Evolutionary conservation across 1,140 invertebrate genomes (phyloP), one percentile per base, ranked within the genome.

Genomic region (Cylas formicarius): DNA sequence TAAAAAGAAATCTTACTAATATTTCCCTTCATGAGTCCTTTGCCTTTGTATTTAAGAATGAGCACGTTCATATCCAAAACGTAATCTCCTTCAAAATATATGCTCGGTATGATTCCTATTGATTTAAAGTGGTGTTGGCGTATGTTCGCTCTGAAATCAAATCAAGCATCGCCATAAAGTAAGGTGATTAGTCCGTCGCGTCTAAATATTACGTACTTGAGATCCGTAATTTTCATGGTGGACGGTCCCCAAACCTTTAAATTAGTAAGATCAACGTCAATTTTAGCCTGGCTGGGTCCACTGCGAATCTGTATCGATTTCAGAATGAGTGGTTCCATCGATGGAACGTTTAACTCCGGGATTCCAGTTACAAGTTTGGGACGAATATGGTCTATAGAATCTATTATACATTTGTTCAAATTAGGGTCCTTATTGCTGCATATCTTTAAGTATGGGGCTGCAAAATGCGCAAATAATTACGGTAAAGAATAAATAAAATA

Each of bases 381-480:
- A 34, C 74, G 66, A 2, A 84, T 56, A 17, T 69, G 62, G 19
- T 81, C 72, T 5, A 82, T 74, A 1, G 80, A 75, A 37, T 77
- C 73, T 21, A 71, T 71, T 36, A 84, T 80, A 55, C 81, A 84
- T 44, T 68, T 66, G 48, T 76, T 69, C 20, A 82, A 67, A 6
- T 81, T 66, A 1, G 77, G 74, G 56, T 81, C 75, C 28, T 66
- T 71, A 45, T 74, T 71, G 52, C 72, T 75, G 53, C 80, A 84
- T 26, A 78, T 59, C 55, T 80, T 75, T 44, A 84, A 81, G 56
- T 80, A 82, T 9, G 76, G 60, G 10, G 81, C 81, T 84, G 3
- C 8, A n/a, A n/a, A n/a, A n/a, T n/a, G n/a, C n/a, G n/a, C n/a
- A n/a, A n/a, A n/a, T n/a, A n/a, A n/a, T n/a, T n/a, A n/a, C n/a